phyloP scores from a whole-genome alignment of 2,113 vertebrate genomes.

The Anguilla japonica region DNA sequence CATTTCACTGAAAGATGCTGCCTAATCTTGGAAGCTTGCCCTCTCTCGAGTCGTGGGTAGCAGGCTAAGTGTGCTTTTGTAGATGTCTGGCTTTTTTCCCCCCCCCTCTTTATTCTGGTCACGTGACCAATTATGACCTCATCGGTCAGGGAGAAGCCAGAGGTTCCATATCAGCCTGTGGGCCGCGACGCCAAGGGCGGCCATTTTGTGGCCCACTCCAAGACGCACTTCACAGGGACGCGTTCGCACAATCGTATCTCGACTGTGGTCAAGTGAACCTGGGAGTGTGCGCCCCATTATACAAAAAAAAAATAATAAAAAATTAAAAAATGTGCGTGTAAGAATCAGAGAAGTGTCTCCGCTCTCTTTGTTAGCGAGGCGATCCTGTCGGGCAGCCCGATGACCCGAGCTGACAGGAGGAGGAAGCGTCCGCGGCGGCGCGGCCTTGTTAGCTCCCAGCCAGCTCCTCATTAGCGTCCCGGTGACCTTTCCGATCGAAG shows the following conservation, averaged over 20 bases:
- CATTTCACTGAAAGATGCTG: too few relatives aligned
- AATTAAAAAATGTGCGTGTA: not conserved
- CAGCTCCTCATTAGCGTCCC: slow-evolving; percentile 61
- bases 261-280: not conserved
- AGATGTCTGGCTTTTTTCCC: not conserved
- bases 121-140: not conserved
- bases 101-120: not conserved
- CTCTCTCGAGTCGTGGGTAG: not conserved
- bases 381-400: slow-evolving; percentile 44
- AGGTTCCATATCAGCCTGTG: not conserved
- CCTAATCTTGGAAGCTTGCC: too few relatives aligned
- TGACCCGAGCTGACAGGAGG: slow-evolving; percentile 49
- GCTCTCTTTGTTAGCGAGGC: not conserved
- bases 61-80: not conserved
- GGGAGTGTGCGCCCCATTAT: not conserved
- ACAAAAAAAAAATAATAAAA: not conserved
- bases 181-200: not conserved
- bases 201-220: not conserved
- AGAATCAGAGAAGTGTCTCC: not conserved
- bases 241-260: not conserved
- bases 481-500: slow-evolving; percentile 61
- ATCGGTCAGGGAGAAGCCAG: not conserved
- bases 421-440: slow-evolving; percentile 41
- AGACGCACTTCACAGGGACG: not conserved
- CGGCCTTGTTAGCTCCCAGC: slow-evolving; percentile 58